Percentiles rank a stretch among this genome's conserved stretches.
These are phyloP conservation scores for Aleiodes testaceus DNA, from an alignment of 2,888 invertebrate genomes.

Conservation along the genomic window DNA sequence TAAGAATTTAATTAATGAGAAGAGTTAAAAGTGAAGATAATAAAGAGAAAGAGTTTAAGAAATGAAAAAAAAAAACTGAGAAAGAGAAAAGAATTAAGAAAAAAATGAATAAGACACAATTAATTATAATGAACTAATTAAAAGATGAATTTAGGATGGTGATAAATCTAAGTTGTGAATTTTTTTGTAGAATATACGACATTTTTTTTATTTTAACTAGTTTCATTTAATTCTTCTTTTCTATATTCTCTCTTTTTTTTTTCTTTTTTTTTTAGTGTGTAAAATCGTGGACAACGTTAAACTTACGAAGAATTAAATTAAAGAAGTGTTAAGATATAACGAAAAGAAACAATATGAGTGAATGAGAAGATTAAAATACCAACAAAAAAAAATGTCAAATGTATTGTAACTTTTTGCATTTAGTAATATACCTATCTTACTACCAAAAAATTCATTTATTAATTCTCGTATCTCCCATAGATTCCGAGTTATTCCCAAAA, in stretches of 20 bases:
- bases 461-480: no score
- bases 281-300: conserved; percentile 62
- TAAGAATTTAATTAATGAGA: conserved; percentile 17
- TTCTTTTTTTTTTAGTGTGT: conserved; percentile 64
- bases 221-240: conserved; percentile 63
- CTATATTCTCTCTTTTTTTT: conserved; percentile 59
- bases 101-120: conserved; percentile 50
- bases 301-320: conserved; percentile 52
- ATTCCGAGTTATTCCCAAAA: background rate
- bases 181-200: conserved; percentile 35
- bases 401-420: conserved; percentile 71
- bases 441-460: conserved; percentile 56
- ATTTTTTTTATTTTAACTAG: conserved; percentile 40
- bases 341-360: conserved; percentile 40
- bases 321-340: conserved; percentile 40
- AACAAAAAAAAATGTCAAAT: conserved; percentile 62
- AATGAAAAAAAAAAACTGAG: conserved; percentile 48
- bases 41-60: conserved; percentile 47
- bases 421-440: conserved; percentile 70
- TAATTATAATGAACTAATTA: conserved; percentile 59
- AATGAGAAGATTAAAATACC: conserved; percentile 54
- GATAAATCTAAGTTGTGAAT: conserved; percentile 64
- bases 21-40: conserved; percentile 40
- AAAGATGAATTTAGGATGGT: conserved; percentile 58
- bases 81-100: conserved; percentile 34